Evolutionary conservation across 2,888 invertebrate species (phyloP).

Genomic region (Nymphalis c-album): DNA sequence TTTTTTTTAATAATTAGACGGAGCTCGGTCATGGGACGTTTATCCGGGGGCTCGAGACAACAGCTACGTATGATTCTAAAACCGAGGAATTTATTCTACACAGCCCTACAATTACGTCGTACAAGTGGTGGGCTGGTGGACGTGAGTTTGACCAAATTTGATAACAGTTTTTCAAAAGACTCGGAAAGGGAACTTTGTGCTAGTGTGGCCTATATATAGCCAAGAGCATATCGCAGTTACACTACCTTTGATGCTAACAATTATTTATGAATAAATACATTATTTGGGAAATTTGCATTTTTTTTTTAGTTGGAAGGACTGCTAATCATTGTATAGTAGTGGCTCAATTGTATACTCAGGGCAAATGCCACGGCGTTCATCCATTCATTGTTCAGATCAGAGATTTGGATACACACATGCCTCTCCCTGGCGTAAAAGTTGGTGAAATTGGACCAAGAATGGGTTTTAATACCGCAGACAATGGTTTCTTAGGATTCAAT

Average conservation of each 20-base stretch:
- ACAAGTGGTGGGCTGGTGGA: slow-evolving; percentile 98
- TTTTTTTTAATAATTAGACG: slow-evolving; percentile 81
- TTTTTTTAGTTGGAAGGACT: slow-evolving; percentile 91
- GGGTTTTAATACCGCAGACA: slow-evolving; percentile 93
- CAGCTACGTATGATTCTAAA: slow-evolving; percentile 91
- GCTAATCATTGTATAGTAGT: slow-evolving; percentile 95
- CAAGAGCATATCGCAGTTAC: too few species aligned
- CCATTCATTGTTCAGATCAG: slow-evolving; percentile 95
- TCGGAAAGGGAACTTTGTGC: too few species aligned
- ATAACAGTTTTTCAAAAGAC: too few species aligned
- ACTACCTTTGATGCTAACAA: not conserved
- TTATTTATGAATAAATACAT: too few species aligned
- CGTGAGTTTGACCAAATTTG: slow-evolving; percentile 81
- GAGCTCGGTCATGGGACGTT: slow-evolving; percentile 98
- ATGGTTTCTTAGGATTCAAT: slow-evolving; percentile 94
- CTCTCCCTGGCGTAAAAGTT: slow-evolving; percentile 92
- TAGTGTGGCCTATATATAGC: too few species aligned
- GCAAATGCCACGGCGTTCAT: slow-evolving; percentile 92
- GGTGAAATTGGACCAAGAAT: slow-evolving; percentile 97
- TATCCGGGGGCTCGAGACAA: slow-evolving; percentile 94
- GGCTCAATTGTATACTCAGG: slow-evolving; percentile 93
- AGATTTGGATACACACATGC: slow-evolving; percentile 92
- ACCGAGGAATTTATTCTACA: slow-evolving; percentile 93
- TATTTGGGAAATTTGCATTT: not conserved
- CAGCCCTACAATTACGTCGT: slow-evolving; percentile 92